Percentiles rank a stretch among this genome's conserved stretches.
Evolutionary conservation across 2,113 vertebrate genomes (phyloP).

Genomic region (Scomber scombrus): DNA sequence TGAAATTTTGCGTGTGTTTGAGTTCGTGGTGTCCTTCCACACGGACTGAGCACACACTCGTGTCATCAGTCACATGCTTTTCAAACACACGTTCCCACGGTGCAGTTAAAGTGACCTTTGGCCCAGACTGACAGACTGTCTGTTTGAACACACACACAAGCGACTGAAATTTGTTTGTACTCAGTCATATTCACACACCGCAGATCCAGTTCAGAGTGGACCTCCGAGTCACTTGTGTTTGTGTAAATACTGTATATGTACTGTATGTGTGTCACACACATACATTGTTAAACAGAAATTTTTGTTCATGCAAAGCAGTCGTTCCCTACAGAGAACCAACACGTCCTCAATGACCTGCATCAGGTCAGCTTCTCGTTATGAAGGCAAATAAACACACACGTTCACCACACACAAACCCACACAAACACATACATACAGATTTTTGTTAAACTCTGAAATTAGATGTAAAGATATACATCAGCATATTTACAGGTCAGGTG

Average conservation of each 20-base stretch:
- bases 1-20: background rate
- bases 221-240: constrained; percentile 24
- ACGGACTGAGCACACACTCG: constrained; percentile 7
- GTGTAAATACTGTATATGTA: constrained; percentile 48
- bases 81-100: constrained; percentile 39
- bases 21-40: background rate
- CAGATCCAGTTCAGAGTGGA: constrained; percentile 1
- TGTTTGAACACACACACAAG: constrained; percentile 28
- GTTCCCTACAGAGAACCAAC: background rate
- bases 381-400: constrained; percentile 17
- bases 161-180: constrained; percentile 30
- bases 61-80: constrained; percentile 19
- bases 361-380: background rate
- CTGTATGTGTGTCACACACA: constrained; percentile 10
- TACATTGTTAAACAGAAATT: constrained; percentile 8
- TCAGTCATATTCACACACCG: constrained; percentile 22
- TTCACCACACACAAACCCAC: background rate
- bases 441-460: background rate
- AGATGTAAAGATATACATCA: background rate
- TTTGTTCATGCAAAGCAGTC: background rate
- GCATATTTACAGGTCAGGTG: too few relatives aligned
- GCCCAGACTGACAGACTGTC: background rate
- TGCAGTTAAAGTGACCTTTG: constrained; percentile 25
- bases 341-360: background rate
- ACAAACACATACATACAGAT: background rate